phyloP scores from a whole-genome alignment of 2,888 invertebrate species.

The Bugula neritina region DNA sequence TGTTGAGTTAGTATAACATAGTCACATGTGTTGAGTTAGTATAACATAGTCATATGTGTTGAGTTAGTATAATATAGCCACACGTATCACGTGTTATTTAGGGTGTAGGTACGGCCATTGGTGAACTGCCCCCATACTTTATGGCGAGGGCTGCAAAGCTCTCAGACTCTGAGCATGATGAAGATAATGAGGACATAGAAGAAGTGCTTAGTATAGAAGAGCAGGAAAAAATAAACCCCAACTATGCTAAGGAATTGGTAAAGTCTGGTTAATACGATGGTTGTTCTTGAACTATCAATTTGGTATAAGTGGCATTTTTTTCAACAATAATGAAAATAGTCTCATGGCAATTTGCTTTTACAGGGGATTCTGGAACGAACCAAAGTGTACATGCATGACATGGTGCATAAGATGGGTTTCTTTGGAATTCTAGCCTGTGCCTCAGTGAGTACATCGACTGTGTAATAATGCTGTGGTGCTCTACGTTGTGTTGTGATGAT shows the following conservation, averaged over 20 bases:
- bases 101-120: constrained; percentile 81
- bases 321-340: too few relatives aligned
- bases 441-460: constrained; percentile 61
- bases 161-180: constrained; percentile 56
- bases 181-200: constrained; percentile 49
- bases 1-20: too few relatives aligned
- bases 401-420: constrained; percentile 91
- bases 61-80: too few relatives aligned
- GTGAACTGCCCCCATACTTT: constrained; percentile 97
- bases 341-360: constrained; percentile 35
- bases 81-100: too few relatives aligned
- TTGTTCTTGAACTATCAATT: not conserved
- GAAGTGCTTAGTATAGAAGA: constrained; percentile 42
- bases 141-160: constrained; percentile 82
- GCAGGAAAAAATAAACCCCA: constrained; percentile 22
- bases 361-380: constrained; percentile 67
- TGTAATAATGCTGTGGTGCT: not conserved
- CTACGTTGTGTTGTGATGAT: too few relatives aligned
- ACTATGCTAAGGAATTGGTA: not conserved
- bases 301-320: too few relatives aligned
- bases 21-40: too few relatives aligned
- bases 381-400: constrained; percentile 67
- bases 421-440: constrained; percentile 93
- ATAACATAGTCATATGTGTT: too few relatives aligned
- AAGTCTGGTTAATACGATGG: not conserved